phyloP scores from a whole-genome alignment of 2,113 vertebrate genomes.

The Scortum barcoo region DNA sequence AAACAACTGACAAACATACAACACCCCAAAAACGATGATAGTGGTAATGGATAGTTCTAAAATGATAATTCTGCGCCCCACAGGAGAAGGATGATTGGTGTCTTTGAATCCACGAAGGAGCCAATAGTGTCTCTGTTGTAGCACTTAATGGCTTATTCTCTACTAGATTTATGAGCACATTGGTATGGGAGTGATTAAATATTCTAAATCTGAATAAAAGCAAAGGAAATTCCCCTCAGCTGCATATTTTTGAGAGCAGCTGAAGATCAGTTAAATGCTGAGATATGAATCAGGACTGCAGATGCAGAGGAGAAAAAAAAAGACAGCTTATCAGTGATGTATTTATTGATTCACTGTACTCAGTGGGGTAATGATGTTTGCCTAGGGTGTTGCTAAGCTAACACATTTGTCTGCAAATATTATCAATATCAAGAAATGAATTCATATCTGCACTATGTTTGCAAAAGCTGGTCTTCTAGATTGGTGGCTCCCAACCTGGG shows the following conservation, averaged over 20 bases:
- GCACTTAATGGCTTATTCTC: constrained; percentile 12
- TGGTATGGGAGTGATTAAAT: constrained; percentile 26
- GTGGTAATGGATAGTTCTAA: constrained; percentile 35
- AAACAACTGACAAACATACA: constrained; percentile 37
- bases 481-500: neutral
- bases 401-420: neutral
- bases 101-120: constrained; percentile 41
- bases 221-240: neutral
- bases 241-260: constrained; percentile 2
- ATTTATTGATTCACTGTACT: neutral
- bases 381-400: neutral
- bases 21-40: constrained; percentile 25
- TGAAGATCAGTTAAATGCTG: constrained; percentile 1
- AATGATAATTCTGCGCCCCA: constrained; percentile 34
- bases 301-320: neutral
- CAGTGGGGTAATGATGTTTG: neutral
- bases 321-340: neutral
- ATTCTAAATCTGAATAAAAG: constrained; percentile 31
- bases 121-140: constrained; percentile 27
- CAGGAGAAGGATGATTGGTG: constrained; percentile 51
- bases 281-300: neutral
- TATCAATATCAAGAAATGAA: neutral
- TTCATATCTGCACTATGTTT: neutral
- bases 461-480: neutral
- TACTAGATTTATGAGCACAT: constrained; percentile 39